Conservation (phyloP, 2,113 vertebrate species). For the Cranoglanis bouderius region DNA sequence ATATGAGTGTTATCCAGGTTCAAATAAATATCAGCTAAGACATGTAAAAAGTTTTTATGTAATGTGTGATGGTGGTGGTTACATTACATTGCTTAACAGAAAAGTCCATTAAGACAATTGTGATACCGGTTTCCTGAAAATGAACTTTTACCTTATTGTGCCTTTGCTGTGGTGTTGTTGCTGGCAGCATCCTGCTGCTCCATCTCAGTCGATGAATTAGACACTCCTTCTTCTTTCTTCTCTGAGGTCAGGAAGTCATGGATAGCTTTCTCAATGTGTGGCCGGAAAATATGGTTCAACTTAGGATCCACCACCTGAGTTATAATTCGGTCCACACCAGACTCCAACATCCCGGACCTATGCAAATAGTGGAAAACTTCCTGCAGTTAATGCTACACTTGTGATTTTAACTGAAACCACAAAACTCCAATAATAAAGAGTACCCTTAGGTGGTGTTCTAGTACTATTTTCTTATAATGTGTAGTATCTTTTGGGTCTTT, state of each 20-base stretch:
- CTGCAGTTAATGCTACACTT: not conserved
- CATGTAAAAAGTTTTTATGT: not conserved
- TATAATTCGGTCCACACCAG: constrained; percentile 97
- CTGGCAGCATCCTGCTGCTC: constrained; percentile 80
- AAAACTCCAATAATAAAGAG: not conserved
- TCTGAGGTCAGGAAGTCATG: constrained; percentile 91
- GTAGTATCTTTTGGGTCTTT: not conserved
- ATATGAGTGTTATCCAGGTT: not conserved
- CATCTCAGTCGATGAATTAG: constrained; percentile 79
- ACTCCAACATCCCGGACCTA: constrained; percentile 97
- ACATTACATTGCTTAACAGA: not conserved
- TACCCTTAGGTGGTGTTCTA: not conserved
- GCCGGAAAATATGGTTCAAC: constrained; percentile 96
- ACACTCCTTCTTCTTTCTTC: constrained; percentile 80
- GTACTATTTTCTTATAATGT: not conserved
- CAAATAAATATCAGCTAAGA: not conserved
- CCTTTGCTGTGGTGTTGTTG: constrained; percentile 78
- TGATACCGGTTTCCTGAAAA: not conserved
- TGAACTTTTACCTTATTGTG: constrained; percentile 77
- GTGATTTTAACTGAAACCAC: not conserved
- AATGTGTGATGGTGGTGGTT: not conserved
- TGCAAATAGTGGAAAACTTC: constrained; percentile 2
- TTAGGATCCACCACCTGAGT: constrained; percentile 98
- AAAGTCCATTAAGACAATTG: not conserved
- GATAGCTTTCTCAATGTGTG: constrained; percentile 94